A percentile compares a stretch with the other conserved stretches of the same genome.
These are phyloP conservation scores for Drosophila quinaria DNA, from an alignment of 2,888 invertebrate genomes.

Conservation along the genomic window DNA sequence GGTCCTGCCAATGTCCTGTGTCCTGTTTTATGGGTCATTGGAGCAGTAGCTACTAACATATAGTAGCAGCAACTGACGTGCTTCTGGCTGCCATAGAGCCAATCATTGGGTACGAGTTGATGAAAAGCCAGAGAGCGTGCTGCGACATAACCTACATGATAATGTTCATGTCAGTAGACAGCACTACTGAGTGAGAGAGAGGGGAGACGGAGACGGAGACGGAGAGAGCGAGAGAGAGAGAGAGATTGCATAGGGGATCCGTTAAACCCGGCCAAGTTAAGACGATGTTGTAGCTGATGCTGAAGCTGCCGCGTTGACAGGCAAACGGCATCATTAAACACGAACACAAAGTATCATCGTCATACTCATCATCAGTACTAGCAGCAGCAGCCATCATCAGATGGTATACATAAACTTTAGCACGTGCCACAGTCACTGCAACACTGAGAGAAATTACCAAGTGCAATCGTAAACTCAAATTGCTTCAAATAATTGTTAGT, in stretches of 20 bases:
- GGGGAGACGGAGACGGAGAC: background rate
- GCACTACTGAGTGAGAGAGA: background rate
- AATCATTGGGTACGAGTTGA: conserved; percentile 66
- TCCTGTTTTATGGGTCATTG: conserved; percentile 76
- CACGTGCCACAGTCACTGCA: conserved; percentile 57
- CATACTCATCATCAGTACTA: conserved; percentile 56
- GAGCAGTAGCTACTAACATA: conserved; percentile 45
- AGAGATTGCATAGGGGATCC: background rate
- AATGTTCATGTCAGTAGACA: conserved; percentile 56
- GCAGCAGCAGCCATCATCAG: conserved; percentile 50
- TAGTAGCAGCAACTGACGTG: conserved; percentile 37
- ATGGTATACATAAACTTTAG: conserved; percentile 68
- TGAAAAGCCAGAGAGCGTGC: conserved; percentile 73
- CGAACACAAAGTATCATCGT: conserved; percentile 79
- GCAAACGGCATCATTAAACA: conserved; percentile 81
- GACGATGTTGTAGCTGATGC: conserved; percentile 38
- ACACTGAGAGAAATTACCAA: conserved; percentile 57
- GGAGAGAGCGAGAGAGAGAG: background rate
- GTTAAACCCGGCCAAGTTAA: conserved; percentile 47
- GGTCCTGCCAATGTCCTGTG: conserved; percentile 16
- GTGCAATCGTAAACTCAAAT: conserved; percentile 8
- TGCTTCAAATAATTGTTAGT: conserved; percentile 40
- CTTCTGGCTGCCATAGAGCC: conserved; percentile 60
- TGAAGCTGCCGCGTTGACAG: conserved; percentile 55
- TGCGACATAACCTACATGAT: conserved; percentile 74